Conservation (phyloP, 2,113 vertebrate genomes). For the Hydrolagus affinis region DNA sequence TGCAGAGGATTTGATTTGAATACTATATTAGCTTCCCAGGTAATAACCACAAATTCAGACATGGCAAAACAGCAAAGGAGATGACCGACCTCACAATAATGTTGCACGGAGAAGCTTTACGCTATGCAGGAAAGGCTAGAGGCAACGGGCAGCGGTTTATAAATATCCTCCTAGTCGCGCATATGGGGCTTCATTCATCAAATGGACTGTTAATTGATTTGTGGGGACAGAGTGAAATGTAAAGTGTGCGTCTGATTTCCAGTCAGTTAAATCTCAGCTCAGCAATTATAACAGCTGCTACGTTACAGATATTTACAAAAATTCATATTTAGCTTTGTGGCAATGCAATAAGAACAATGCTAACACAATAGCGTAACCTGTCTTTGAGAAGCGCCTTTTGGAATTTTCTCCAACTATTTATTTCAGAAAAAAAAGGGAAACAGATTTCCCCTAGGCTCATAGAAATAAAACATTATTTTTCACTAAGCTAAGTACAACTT, state of each 20-base stretch:
- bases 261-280: not conserved
- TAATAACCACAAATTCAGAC: not conserved
- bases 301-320: not conserved
- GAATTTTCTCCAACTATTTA: slow-evolving; percentile 13
- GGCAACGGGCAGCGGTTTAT: not conserved
- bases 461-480: not conserved
- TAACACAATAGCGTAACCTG: not conserved
- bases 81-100: not conserved
- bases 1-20: not conserved
- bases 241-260: not conserved
- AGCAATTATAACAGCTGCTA: not conserved
- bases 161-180: not conserved
- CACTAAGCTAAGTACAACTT: not conserved
- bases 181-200: not conserved
- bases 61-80: not conserved
- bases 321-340: not conserved
- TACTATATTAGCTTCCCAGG: not conserved
- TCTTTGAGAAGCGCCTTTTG: not conserved
- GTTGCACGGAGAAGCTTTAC: not conserved
- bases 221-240: not conserved
- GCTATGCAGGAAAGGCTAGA: not conserved
- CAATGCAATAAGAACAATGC: not conserved
- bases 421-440: not conserved
- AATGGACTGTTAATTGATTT: not conserved
- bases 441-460: not conserved